Conservation (phyloP, 1,140 invertebrate species). For the Solen grandis region DNA sequence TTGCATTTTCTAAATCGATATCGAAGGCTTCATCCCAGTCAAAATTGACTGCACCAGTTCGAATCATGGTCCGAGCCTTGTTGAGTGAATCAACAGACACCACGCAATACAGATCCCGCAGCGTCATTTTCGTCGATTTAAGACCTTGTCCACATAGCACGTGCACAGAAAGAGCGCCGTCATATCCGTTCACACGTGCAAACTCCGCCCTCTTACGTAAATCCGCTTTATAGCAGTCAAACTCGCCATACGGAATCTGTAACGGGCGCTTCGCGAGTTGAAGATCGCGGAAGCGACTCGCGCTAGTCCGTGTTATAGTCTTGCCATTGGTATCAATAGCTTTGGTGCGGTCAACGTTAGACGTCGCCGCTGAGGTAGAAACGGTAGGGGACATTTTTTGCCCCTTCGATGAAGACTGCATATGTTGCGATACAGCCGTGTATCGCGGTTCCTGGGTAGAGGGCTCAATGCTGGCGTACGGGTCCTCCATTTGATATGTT, state of each 20-base stretch:
- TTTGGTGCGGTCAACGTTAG: constrained; percentile 56
- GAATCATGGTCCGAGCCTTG: constrained; percentile 98
- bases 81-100: constrained; percentile 98
- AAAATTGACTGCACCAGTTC: constrained; percentile 97
- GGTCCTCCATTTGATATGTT: constrained; percentile 87
- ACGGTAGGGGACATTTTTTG: constrained; percentile 30
- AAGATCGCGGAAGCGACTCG: constrained; percentile 73
- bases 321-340: constrained; percentile 63
- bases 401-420: constrained; percentile 56
- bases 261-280: constrained; percentile 78
- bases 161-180: constrained; percentile 95
- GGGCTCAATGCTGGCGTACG: constrained; percentile 24
- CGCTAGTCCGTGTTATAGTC: constrained; percentile 58
- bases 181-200: constrained; percentile 85
- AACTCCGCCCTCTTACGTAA: constrained; percentile 70
- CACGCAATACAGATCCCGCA: constrained; percentile 96
- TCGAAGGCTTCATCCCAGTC: constrained; percentile 99
- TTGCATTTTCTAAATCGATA: constrained; percentile 94
- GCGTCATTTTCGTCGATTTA: constrained; percentile 85
- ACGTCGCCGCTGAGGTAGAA: constrained; percentile 69
- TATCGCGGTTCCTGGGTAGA: constrained; percentile 43
- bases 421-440: constrained; percentile 36
- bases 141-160: constrained; percentile 93
- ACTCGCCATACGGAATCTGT: constrained; percentile 78
- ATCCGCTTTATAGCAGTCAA: constrained; percentile 76